These are phyloP conservation scores for Spialia ferax DNA, from an alignment of 2,888 invertebrate genomes.

Conservation along the genomic window DNA sequence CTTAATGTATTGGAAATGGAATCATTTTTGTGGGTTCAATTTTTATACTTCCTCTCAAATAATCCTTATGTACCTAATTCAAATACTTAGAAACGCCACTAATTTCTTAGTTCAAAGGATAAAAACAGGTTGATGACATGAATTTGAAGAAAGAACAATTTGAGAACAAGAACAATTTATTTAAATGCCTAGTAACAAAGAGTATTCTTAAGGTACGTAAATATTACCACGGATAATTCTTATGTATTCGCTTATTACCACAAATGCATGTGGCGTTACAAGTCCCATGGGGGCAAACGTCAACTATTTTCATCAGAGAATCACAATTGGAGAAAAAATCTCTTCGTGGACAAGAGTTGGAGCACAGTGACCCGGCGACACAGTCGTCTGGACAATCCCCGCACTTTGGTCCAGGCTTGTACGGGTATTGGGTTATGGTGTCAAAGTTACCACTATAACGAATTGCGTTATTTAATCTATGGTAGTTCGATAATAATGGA, in stretches of 20 bases:
- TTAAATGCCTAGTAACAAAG: slow-evolving; percentile 10
- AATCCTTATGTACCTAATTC: no score
- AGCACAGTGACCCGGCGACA: slow-evolving; percentile 89
- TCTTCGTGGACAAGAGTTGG: slow-evolving; percentile 89
- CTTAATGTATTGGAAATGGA: neutral
- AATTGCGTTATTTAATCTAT: no score
- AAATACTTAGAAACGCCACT: no score
- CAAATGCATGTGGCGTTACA: slow-evolving; percentile 93
- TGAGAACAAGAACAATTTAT: neutral
- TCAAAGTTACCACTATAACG: slow-evolving; percentile 90
- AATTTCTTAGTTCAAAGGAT: no score
- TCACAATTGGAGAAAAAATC: slow-evolving; percentile 92
- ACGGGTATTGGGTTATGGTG: slow-evolving; percentile 88
- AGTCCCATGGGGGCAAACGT: slow-evolving; percentile 77
- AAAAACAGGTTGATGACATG: no score
- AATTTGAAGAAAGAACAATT: neutral
- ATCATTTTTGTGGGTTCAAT: no score
- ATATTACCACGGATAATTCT: slow-evolving; percentile 59
- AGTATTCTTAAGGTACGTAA: slow-evolving; percentile 1
- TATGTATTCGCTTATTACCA: slow-evolving; percentile 78
- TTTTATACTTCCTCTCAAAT: no score
- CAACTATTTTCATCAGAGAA: slow-evolving; percentile 81
- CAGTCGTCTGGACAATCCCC: slow-evolving; percentile 89
- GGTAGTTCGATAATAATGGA: no score
- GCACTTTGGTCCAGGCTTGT: slow-evolving; percentile 89